Evolutionary conservation across 2,888 invertebrate species (phyloP), one percentile per base, ranked within the genome.

Genomic region (Lutraria lutraria): DNA sequence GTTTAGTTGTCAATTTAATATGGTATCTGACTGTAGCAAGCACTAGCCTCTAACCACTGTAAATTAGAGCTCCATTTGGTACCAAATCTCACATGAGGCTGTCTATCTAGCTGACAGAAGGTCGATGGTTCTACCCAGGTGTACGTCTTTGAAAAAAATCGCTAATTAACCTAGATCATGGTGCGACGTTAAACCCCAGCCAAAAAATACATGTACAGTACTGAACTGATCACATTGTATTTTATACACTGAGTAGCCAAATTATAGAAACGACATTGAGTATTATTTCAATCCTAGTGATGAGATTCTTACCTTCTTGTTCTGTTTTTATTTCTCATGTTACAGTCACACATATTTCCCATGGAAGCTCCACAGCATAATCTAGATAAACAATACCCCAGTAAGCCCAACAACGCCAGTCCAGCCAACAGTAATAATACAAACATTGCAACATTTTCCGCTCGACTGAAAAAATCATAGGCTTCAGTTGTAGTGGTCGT

Each of bases 361-460:
- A 54, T 25, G 21, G 19, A 34, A 21, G 63, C 83, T 3, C 89
- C 86, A 54, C 80, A 81, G 29, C 89, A 89, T 72, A 86, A 34
- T 53, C 56, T 63, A 2, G 68, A 19, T 0, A 80, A 52, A 52
- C 86, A 89, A 31, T 60, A 89, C 21, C 72, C 15, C n/a, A 89
- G 72, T 25, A 89, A 34, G 4, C 88, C 86, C 8, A 91, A 79
- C n/a, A 91, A 60, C 4, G 89, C 87, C n/a, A 91, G 83, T 0
- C 81, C 86, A 25, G 84, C 86, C 15, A 91, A 43, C 54, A 91
- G n/a, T 21, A 85, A 29, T n/a, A 89, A 54, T 0, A 85, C 85
- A 56, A 91, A 88, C 83, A 88, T 43, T 43, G 91, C 91, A n/a
- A 91, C 87, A 56, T 88, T 91, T 29, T 81, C 91, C 1, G 68